phyloP scores from a whole-genome alignment of 2,113 vertebrate genomes.

The Hyaena hyaena region DNA sequence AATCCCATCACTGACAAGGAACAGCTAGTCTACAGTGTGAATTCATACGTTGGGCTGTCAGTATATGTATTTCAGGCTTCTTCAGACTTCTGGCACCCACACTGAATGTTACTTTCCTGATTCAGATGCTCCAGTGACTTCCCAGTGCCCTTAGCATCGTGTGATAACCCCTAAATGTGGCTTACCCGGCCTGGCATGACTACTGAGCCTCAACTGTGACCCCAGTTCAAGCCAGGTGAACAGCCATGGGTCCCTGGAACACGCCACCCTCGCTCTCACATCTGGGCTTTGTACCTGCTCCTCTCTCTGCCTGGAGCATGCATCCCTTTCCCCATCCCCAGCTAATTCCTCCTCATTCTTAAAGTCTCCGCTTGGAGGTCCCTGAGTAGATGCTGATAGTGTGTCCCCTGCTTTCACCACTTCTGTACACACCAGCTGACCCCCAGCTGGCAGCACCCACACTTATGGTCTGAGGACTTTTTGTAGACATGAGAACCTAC shows the following conservation, averaged over 20 bases:
- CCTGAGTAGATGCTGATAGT: not conserved
- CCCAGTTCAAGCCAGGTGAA: not conserved
- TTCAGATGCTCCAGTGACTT: not conserved
- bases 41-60: not conserved
- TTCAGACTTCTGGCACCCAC: not conserved
- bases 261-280: not conserved
- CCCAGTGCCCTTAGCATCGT: not conserved
- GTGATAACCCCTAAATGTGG: not conserved
- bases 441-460: not conserved
- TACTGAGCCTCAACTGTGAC: not conserved
- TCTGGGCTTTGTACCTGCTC: not conserved
- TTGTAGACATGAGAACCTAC: not conserved
- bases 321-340: not conserved
- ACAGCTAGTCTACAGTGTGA: not conserved
- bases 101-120: not conserved
- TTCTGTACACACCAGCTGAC: not conserved
- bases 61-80: not conserved
- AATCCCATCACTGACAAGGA: not conserved
- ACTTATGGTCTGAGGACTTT: not conserved
- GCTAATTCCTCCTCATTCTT: not conserved
- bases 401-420: not conserved
- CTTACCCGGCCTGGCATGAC: not conserved
- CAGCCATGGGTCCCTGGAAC: not conserved
- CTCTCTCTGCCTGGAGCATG: not conserved
- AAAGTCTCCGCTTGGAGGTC: not conserved